Evolutionary conservation across 2,113 vertebrate genomes (phyloP), one percentile per base, ranked within the genome.

Genomic region (Neogobius melanostomus): DNA sequence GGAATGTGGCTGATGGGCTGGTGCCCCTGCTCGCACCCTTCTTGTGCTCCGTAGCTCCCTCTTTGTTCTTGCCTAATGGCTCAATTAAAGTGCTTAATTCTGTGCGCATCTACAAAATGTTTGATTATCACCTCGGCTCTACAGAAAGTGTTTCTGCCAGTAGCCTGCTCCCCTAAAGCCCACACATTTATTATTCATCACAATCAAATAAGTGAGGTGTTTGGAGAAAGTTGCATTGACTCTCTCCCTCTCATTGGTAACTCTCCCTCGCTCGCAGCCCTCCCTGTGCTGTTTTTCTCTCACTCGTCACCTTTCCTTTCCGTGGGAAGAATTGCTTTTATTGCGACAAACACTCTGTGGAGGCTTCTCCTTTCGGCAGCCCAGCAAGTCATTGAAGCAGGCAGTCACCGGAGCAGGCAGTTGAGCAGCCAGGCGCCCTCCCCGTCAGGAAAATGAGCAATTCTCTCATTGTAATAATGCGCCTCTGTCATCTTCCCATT

Each of bases 401-500:
- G 80, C 75, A 82, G 85, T 66, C 82, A 79, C 77, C 64, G 71
- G 83, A 82, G 84, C 76, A 86, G 83, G 75, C 77, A 83, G 81
- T 81, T 78, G 64, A 57, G 64, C 82, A 89, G 83, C 78, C 76
- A 77, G 77, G 79, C 84, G 84, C 87, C 89, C 88, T 80, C 87
- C 91, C 95, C 89, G 83, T 92, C 92, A 94, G 93, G 94, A 95
- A 93, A 98, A 99, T 98, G 96, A 99, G 95, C 96, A 97, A 96
- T 96, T 98, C 96, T 96, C 96, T 99, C 96, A 98, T 98, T 98
- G 97, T 98, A 98, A 99, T 99, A 98, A 98, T 97, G 94, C 93
- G 95, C 95, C 92, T 96, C 96, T 98, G 97, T 98, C 98, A 99
- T 96, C 96, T 96, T 93, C 98, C 96, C 97, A 99, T 99, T 99